These are phyloP conservation scores for Adoxophyes honmai DNA, from an alignment of 1,140 invertebrate genomes.

Conservation along the genomic window DNA sequence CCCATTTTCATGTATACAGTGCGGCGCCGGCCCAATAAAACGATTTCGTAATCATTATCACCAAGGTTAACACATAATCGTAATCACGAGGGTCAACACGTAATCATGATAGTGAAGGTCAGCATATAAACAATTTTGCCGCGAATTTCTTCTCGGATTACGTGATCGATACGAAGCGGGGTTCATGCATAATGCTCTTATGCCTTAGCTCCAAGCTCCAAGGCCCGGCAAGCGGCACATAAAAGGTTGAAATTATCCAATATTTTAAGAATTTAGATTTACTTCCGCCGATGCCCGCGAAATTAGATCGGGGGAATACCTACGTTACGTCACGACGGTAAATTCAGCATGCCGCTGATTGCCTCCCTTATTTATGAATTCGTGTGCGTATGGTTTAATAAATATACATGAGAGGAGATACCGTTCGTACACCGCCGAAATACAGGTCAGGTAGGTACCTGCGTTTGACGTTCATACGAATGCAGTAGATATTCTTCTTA, in stretches of 20 bases:
- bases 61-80: neutral
- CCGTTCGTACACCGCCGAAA: neutral
- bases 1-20: too few relatives aligned
- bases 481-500: too few relatives aligned
- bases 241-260: too few relatives aligned
- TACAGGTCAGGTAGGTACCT: neutral
- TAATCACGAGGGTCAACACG: neutral
- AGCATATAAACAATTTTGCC: neutral
- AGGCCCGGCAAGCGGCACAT: too few relatives aligned
- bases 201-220: too few relatives aligned
- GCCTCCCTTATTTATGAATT: conserved; percentile 6
- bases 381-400: conserved; percentile 10
- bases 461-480: neutral
- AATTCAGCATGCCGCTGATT: conserved; percentile 10
- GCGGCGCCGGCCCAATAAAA: too few relatives aligned
- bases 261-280: too few relatives aligned
- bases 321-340: neutral
- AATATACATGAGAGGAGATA: conserved; percentile 4
- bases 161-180: too few relatives aligned
- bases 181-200: too few relatives aligned
- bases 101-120: conserved; percentile 5
- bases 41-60: neutral
- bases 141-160: too few relatives aligned
- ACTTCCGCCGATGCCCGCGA: neutral
- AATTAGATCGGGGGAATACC: neutral